phyloP scores from a whole-genome alignment of 2,888 invertebrate species.

The Drosophila lutescens region DNA sequence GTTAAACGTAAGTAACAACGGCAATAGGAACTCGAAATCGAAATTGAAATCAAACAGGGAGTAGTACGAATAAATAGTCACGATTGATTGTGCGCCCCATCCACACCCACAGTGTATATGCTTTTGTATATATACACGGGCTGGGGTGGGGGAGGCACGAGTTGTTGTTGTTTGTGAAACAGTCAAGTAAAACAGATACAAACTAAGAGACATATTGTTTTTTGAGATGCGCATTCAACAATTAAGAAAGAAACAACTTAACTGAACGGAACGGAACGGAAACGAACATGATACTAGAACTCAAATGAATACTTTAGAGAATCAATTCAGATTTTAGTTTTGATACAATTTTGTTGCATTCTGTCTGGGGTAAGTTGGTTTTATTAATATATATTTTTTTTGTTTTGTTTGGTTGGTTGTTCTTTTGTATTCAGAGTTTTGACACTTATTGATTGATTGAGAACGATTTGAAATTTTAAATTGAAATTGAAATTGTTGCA shows the following conservation, averaged over 20 bases:
- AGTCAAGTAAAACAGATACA: constrained; percentile 67
- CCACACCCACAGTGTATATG: constrained; percentile 39
- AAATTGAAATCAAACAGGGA: constrained; percentile 39
- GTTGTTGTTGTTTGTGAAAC: constrained; percentile 52
- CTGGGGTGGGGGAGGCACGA: background rate
- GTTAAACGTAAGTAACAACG: constrained; percentile 35
- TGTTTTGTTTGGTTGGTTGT: constrained; percentile 53
- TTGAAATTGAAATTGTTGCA: constrained; percentile 84
- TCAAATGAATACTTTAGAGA: constrained; percentile 47
- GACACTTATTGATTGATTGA: constrained; percentile 63
- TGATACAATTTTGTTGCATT: constrained; percentile 46
- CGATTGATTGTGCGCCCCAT: constrained; percentile 29
- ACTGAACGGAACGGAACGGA: constrained; percentile 40
- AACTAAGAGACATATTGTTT: constrained; percentile 54
- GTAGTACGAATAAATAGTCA: constrained; percentile 44
- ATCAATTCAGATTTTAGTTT: constrained; percentile 37
- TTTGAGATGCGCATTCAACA: constrained; percentile 58
- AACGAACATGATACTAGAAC: constrained; percentile 50
- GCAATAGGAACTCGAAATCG: constrained; percentile 22
- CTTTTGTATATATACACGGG: constrained; percentile 28
- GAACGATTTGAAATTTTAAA: constrained; percentile 55
- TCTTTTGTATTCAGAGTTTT: constrained; percentile 67
- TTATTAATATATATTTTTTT: constrained; percentile 38
- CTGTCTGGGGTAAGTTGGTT: constrained; percentile 53
- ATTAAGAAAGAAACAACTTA: constrained; percentile 48